Evolutionary conservation across 2,797 vertebrate species (phyloP).

Genomic region (Ctenopoma multispine): DNA sequence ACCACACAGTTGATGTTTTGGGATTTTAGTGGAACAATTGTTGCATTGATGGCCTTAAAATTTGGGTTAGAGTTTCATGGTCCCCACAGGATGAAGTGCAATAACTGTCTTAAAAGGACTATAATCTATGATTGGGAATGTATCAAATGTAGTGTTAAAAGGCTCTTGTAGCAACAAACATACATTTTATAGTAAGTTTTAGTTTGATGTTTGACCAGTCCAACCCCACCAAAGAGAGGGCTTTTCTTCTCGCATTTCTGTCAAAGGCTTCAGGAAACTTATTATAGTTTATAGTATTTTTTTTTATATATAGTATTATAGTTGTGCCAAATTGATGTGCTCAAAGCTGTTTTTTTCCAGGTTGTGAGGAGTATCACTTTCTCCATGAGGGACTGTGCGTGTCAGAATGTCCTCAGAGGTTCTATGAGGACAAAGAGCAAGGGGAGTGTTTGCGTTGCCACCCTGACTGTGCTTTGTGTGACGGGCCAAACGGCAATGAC

Average conservation of each 20-base stretch:
- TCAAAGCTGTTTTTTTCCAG: conserved; percentile 70
- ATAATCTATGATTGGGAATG: no score
- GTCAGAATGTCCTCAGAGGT: conserved; percentile 84
- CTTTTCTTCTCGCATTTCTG: conserved; percentile 9
- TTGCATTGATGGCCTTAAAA: background rate
- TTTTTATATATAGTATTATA: no score
- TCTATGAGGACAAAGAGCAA: conserved; percentile 78
- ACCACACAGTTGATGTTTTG: background rate
- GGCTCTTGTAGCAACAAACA: no score
- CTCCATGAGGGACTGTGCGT: conserved; percentile 85
- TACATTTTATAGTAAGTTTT: no score
- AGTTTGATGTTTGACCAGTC: background rate
- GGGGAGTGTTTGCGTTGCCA: conserved; percentile 86
- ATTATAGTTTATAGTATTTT: conserved; percentile 17
- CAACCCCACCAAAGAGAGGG: background rate
- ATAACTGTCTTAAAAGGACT: background rate
- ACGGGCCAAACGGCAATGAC: conserved; percentile 81
- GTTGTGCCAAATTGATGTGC: conserved; percentile 7
- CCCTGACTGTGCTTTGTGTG: conserved; percentile 84
- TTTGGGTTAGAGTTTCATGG: background rate
- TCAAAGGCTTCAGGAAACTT: background rate
- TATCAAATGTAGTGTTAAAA: background rate
- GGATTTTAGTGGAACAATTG: background rate
- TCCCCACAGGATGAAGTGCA: background rate
- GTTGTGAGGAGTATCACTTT: conserved; percentile 85